phyloP scores from a whole-genome alignment of 2,888 invertebrate genomes.

The Myathropa florea region DNA sequence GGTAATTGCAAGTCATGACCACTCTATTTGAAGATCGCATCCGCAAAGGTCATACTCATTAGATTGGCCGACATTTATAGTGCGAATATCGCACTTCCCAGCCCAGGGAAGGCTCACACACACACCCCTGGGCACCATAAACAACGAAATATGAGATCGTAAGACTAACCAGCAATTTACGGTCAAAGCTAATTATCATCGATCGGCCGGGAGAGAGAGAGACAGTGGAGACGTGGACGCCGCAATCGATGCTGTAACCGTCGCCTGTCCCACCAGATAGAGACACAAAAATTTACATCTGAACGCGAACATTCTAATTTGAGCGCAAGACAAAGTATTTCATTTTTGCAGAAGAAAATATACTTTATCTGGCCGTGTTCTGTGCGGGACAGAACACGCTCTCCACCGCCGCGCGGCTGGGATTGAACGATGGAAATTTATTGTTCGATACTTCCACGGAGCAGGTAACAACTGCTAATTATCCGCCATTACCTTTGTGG shows the following conservation, averaged over 20 bases:
- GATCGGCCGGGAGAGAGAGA: conserved; percentile 59
- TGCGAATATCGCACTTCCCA: conserved; percentile 42
- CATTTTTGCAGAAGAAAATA: conserved; percentile 2
- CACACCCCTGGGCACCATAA: neutral
- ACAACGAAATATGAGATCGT: conserved; percentile 11
- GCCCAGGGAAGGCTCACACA: neutral
- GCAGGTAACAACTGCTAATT: conserved; percentile 69
- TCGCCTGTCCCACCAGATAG: conserved; percentile 50
- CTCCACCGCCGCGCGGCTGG: conserved; percentile 20
- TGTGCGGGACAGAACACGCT: no score
- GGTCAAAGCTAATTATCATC: conserved; percentile 62
- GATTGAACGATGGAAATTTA: conserved; percentile 60
- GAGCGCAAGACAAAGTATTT: conserved; percentile 7
- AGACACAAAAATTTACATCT: conserved; percentile 66
- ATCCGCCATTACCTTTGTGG: conserved; percentile 66
- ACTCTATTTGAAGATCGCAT: conserved; percentile 52
- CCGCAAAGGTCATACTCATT: conserved; percentile 63
- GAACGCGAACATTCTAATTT: conserved; percentile 69
- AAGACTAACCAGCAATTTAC: conserved; percentile 47
- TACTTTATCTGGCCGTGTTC: neutral
- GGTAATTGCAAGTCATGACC: conserved; percentile 25
- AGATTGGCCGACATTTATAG: conserved; percentile 42
- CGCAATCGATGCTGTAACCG: neutral
- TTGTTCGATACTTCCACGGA: conserved; percentile 58
- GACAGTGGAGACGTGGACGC: conserved; percentile 7